Percentiles rank a stretch among this genome's conserved stretches.
These are phyloP conservation scores for Musca domestica DNA, from an alignment of 1,140 invertebrate genomes.

Conservation along the genomic window DNA sequence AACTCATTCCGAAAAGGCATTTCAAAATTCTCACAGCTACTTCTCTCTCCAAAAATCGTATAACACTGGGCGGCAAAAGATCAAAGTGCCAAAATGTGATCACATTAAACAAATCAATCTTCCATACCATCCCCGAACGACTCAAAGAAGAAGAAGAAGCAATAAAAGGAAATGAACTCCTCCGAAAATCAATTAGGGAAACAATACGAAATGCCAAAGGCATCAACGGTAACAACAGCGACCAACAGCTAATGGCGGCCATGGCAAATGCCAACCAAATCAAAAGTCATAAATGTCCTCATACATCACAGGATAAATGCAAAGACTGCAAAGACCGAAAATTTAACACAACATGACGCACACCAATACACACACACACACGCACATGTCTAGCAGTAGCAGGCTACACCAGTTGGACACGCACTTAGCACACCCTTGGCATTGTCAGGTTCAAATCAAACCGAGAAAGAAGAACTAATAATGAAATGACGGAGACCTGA, in stretches of 20 bases:
- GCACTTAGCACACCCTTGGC: not conserved
- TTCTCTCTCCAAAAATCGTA: too few species aligned
- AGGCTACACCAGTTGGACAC: not conserved
- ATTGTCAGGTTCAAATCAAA: not conserved
- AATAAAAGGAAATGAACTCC: not conserved
- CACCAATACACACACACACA: too few species aligned
- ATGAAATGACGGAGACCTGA: not conserved
- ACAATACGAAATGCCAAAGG: not conserved
- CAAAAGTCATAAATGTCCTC: constrained; percentile 11
- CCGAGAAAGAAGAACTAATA: not conserved
- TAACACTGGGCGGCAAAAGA: not conserved
- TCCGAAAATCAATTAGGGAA: not conserved
- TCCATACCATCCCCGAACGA: not conserved
- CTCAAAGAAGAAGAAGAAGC: not conserved
- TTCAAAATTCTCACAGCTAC: too few species aligned
- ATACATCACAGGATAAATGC: constrained; percentile 19
- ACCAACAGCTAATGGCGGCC: not conserved
- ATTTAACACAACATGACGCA: too few species aligned
- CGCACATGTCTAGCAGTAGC: not conserved
- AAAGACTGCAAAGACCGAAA: too few species aligned
- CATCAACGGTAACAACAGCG: too few species aligned
- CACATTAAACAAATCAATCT: constrained; percentile 10
- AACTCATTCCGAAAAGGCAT: too few species aligned
- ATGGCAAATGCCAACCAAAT: too few species aligned
- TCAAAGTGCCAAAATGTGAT: not conserved